Base-by-base conservation (phyloP, 2,113 vertebrate species). In the Diphyllodes magnificus region DNA sequence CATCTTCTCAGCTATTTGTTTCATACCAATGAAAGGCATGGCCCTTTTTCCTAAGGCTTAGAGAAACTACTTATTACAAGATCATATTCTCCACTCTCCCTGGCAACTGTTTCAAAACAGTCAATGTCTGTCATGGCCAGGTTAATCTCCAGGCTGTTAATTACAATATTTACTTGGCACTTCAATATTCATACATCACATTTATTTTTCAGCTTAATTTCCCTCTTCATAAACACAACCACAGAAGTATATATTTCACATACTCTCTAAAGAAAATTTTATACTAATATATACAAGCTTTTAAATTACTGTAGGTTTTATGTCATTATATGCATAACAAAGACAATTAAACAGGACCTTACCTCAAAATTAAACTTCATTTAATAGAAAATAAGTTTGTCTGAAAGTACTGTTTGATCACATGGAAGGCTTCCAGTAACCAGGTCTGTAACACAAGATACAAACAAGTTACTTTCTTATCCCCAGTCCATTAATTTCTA, bases 301-400 rank as follows among this genome's bases (percentile, higher is more conserved):
- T 57, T 31, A 8, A 69, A 73, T 59, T 42, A 42, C 21, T 75
- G 5, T 11, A 53, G 14, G 11, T 18, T 59, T 65, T 45, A 28
- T n/a, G 11, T 33, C 28, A 51, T 68, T 77, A 47, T 20, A 61
- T 15, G 6, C 22, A n/a, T 30, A 81, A 69, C 9, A 75, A 69
- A 86, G 15, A 47, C 59, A 83, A 79, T 19, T 13, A 77, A 95
- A 81, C 17, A 78, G 53, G 53, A 79, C 22, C 96, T 98, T 95
- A 96, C 97, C 97, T 94, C 61, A 87, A 96, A 94, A 82, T 92
- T 59, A 92, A 88, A 79, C 89, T 96, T 97, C 82, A 95, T 83
- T 86, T 93, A 87, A 78, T 22, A 73, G 24, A 77, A 86, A 88
- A 90, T 56, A 50, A 8, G 45, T 35, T 84, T 76, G 51, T 72